A percentile compares a stretch with the other conserved stretches of the same genome.
phyloP scores from a whole-genome alignment of 2,888 invertebrate species.

The Sussaba pulchella region DNA sequence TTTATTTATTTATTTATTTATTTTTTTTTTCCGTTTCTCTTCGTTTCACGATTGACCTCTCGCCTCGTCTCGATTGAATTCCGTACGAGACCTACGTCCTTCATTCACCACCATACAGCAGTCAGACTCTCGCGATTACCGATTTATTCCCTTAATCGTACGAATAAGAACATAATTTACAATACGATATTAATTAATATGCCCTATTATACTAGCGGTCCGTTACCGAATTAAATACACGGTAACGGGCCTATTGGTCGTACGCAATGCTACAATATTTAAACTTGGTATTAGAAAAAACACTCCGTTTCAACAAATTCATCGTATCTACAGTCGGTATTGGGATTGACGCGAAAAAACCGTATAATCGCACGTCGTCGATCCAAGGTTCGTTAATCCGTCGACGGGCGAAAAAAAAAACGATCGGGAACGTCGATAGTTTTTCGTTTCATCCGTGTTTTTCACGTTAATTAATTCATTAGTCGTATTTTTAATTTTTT shows the following conservation, averaged over 20 bases:
- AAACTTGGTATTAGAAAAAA: slow-evolving; percentile 82
- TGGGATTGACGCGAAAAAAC: no score
- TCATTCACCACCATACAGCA: slow-evolving; percentile 69
- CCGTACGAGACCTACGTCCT: slow-evolving; percentile 32
- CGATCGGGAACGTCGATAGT: no score
- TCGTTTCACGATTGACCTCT: slow-evolving; percentile 3
- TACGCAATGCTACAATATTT: slow-evolving; percentile 81
- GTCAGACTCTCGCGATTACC: slow-evolving; percentile 78
- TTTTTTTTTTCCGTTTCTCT: background rate
- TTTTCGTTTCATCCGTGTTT: slow-evolving; percentile 52
- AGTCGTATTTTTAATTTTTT: slow-evolving; percentile 30
- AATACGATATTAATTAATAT: slow-evolving; percentile 68
- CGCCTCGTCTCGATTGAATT: slow-evolving; percentile 8
- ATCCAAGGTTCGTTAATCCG: slow-evolving; percentile 40
- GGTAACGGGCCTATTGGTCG: slow-evolving; percentile 80
- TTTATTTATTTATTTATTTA: background rate
- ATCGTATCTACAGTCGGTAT: slow-evolving; percentile 81
- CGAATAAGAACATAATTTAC: slow-evolving; percentile 80
- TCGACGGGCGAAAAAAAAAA: no score
- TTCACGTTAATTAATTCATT: slow-evolving; percentile 21
- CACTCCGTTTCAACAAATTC: slow-evolving; percentile 80
- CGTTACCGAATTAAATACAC: slow-evolving; percentile 48
- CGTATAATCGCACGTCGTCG: background rate
- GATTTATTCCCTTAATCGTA: slow-evolving; percentile 71
- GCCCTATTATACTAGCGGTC: slow-evolving; percentile 65